These are phyloP conservation scores for Agriopis marginaria DNA, from an alignment of 2,888 invertebrate species.

Conservation along the genomic window DNA sequence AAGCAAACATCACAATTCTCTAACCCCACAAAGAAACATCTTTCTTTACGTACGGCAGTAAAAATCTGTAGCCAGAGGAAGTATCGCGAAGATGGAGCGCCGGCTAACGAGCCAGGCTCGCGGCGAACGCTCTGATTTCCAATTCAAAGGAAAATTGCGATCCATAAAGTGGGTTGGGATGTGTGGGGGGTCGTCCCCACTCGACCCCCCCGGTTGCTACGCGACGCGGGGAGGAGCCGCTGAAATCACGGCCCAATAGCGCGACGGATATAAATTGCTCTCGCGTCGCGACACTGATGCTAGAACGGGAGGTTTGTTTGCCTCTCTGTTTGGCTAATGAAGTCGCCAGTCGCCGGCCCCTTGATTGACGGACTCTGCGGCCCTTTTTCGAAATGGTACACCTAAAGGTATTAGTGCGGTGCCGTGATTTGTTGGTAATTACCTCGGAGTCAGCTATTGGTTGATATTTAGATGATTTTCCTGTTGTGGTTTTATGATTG, in stretches of 20 bases:
- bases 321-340: conserved; percentile 79
- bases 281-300: conserved; percentile 79
- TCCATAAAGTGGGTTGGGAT: conserved; percentile 79
- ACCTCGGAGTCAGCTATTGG: conserved; percentile 59
- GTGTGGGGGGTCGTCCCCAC: conserved; percentile 63
- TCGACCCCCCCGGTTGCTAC: conserved; percentile 83
- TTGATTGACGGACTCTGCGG: conserved; percentile 80
- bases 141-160: conserved; percentile 87
- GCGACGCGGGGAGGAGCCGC: conserved; percentile 88
- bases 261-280: conserved; percentile 87
- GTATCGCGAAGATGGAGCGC: conserved; percentile 80
- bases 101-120: conserved; percentile 79
- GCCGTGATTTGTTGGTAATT: conserved; percentile 78
- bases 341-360: conserved; percentile 79
- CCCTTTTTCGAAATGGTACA: conserved; percentile 78
- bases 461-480: conserved; percentile 49
- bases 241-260: conserved; percentile 87
- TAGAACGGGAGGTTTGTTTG: conserved; percentile 63
- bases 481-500: conserved; percentile 34
- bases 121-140: conserved; percentile 85
- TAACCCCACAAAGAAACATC: conserved; percentile 71
- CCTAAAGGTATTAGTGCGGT: conserved; percentile 73
- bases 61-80: conserved; percentile 78
- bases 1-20: conserved; percentile 70
- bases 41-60: conserved; percentile 70